Base-by-base conservation (phyloP, 2,797 vertebrate genomes). In the Xenentodon cancila region DNA sequence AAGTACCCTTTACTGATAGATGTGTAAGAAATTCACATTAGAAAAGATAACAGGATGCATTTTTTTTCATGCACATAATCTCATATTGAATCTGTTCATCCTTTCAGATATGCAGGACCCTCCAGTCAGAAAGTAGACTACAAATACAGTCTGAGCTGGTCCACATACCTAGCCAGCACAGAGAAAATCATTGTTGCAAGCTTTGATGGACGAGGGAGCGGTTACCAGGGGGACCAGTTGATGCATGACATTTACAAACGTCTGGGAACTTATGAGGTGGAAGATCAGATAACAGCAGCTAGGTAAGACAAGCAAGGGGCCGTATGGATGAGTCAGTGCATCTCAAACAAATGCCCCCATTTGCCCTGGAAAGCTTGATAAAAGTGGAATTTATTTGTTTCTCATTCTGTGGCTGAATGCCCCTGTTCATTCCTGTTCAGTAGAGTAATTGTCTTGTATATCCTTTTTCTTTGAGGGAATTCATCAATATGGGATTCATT, bases 141-240 rank as follows among this genome's bases (percentile, higher is more conserved):
- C 30, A 1, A 16, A 25, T 98, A 95, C 88, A 84, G 82, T 37
- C 82, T 96, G 47, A 91, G 50, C 88, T 99, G 97, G 97, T 91
- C 95, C 34, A 96, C 96, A 1, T 98, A 96, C 82, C 94, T 98
- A 65, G 96, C 97, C 53, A 99, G 97, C 87, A 95, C 95, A 0
- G 96, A 99, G 90, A 91, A 94, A 37, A 80, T 99, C 76, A 97
- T 99, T 25, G 95, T 99, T 37, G 98, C 97, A 77, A 98, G 96
- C 87, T 96, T 99, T 27, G 98, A 99, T 3, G 98, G 98, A 65
- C 93, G 97, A 88, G 98, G 97, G 85, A 99, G 96, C 19, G 96
- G 96, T 82, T 99, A 93, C 93, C 98, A 96, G 78, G 98, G 98
- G 52, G 96, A 99, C 78, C 45, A 89, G 72, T 87, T 99, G 79